Conservation (phyloP, 2,888 invertebrate genomes). For the Lycophotia porphyrea region DNA sequence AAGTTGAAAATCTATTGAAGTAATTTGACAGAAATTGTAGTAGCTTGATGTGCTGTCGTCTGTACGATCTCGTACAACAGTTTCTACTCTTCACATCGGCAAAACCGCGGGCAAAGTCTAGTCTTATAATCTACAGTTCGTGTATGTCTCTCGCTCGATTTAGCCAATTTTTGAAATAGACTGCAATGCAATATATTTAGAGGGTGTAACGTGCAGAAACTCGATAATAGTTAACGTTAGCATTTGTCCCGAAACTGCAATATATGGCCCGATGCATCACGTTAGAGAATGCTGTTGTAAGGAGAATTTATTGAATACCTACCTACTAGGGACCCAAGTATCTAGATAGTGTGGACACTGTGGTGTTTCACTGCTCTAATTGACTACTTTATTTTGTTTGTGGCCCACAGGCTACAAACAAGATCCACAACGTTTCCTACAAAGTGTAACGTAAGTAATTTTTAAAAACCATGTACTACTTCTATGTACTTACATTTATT, state of each 20-base stretch:
- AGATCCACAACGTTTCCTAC: no score
- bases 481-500: no score
- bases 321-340: background rate
- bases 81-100: background rate
- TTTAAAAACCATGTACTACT: no score
- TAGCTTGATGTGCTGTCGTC: no score
- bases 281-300: constrained; percentile 4
- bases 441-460: no score
- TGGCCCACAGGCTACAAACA: no score
- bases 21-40: no score
- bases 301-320: background rate
- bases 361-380: no score
- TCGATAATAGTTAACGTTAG: constrained; percentile 3
- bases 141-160: background rate
- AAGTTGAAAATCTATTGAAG: no score
- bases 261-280: constrained; percentile 27
- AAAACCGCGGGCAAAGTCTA: background rate
- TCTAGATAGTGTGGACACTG: background rate
- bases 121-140: background rate
- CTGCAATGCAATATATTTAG: background rate
- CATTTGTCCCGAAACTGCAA: constrained; percentile 28
- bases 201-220: background rate
- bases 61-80: background rate
- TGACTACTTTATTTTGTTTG: no score
- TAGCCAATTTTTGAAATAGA: background rate